Percentiles rank a stretch among this genome's conserved stretches.
These are phyloP conservation scores for Achroia grisella DNA, from an alignment of 1,140 invertebrate genomes.

Conservation along the genomic window DNA sequence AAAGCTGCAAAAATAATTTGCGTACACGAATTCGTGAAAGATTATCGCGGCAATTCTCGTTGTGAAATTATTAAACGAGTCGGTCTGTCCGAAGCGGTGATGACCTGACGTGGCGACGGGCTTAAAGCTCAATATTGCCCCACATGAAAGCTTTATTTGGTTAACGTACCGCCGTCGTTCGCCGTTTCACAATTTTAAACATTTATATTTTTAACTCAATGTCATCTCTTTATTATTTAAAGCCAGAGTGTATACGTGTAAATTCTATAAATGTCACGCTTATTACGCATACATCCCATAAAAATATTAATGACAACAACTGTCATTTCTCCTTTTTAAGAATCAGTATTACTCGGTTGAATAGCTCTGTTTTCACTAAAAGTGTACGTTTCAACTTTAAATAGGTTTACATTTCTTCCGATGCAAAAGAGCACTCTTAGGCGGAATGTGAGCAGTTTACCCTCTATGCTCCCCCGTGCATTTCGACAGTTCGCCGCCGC, in stretches of 20 bases:
- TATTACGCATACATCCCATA: not conserved
- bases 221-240: slow-evolving; percentile 1
- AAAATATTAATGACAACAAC: not conserved
- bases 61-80: slow-evolving; percentile 12
- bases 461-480: slow-evolving; percentile 33
- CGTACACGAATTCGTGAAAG: slow-evolving; percentile 3
- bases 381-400: slow-evolving; percentile 24
- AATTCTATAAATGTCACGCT: too few species aligned
- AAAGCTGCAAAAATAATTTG: slow-evolving; percentile 6
- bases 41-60: slow-evolving; percentile 2
- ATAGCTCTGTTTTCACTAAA: slow-evolving; percentile 3
- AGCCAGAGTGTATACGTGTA: too few species aligned
- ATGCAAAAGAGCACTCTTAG: slow-evolving; percentile 33
- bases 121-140: slow-evolving; percentile 38
- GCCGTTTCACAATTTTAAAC: not conserved
- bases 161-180: slow-evolving; percentile 6
- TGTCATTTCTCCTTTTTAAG: slow-evolving; percentile 1
- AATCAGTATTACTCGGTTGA: not conserved
- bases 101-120: too few species aligned
- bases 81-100: slow-evolving; percentile 17
- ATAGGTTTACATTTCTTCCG: slow-evolving; percentile 37
- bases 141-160: slow-evolving; percentile 19
- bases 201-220: slow-evolving; percentile 5
- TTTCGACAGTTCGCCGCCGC: slow-evolving; percentile 47
- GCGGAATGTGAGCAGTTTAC: slow-evolving; percentile 52